These are phyloP conservation scores for Zonitis immaculata DNA, from an alignment of 2,888 invertebrate species.

Conservation along the genomic window DNA sequence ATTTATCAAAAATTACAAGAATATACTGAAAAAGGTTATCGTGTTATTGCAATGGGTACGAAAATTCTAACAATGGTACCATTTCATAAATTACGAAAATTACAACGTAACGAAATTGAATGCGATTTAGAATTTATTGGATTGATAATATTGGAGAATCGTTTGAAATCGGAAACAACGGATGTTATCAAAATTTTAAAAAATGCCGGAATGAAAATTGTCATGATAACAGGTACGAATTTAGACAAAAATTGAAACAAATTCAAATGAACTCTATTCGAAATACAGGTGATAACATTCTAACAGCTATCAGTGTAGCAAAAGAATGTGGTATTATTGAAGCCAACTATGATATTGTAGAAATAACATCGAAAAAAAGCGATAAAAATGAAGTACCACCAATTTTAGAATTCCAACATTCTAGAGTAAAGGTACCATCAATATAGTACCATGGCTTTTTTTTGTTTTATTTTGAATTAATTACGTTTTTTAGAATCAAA, in stretches of 20 bases:
- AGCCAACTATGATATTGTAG: too few species aligned
- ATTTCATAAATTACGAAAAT: too few species aligned
- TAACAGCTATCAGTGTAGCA: slow-evolving; percentile 91
- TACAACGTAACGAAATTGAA: slow-evolving; percentile 76
- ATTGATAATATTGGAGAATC: slow-evolving; percentile 91
- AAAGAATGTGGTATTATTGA: slow-evolving; percentile 88
- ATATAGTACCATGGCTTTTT: too few species aligned
- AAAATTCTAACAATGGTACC: slow-evolving; percentile 59
- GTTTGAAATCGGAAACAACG: slow-evolving; percentile 83
- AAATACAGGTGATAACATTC: slow-evolving; percentile 88
- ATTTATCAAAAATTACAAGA: slow-evolving; percentile 73
- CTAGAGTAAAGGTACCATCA: too few species aligned
- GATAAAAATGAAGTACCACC: too few species aligned
- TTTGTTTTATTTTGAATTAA: too few species aligned
- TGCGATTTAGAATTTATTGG: slow-evolving; percentile 77
- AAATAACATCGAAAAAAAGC: too few species aligned
- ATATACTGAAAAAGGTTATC: slow-evolving; percentile 88
- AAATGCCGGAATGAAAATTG: slow-evolving; percentile 79
- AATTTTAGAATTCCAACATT: too few species aligned
- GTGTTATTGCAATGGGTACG: slow-evolving; percentile 86
- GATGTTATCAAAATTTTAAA: slow-evolving; percentile 75
- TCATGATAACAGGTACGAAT: too few species aligned
- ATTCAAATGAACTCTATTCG: too few species aligned
- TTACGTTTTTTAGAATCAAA: too few species aligned
- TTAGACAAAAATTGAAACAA: too few species aligned